Conservation (phyloP, 2,797 vertebrate genomes). For the Margarornis squamiger region DNA sequence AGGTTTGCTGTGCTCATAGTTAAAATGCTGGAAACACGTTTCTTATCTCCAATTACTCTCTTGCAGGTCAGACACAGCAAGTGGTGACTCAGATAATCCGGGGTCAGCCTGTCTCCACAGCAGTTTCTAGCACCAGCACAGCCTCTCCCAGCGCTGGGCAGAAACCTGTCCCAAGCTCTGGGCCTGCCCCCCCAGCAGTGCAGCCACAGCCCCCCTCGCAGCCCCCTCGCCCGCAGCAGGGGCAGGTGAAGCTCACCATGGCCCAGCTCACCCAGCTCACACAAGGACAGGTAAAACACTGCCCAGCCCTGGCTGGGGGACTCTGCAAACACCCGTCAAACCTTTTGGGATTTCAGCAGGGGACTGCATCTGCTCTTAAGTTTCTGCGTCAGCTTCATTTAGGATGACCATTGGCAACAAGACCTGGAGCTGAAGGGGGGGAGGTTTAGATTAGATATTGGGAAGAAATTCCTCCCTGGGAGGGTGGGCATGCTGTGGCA, state of each 20-base stretch:
- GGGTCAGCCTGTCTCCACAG: constrained; percentile 91
- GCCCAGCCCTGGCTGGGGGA: neutral
- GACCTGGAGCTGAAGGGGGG: neutral
- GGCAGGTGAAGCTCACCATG: constrained; percentile 94
- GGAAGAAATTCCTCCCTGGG: neutral
- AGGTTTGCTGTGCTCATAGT: neutral
- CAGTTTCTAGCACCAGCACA: constrained; percentile 82
- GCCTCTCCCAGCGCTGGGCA: constrained; percentile 79
- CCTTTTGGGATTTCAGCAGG: neutral
- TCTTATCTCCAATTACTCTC: neutral
- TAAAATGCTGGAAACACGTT: neutral
- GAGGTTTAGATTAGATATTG: neutral
- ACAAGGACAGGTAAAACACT: constrained; percentile 86
- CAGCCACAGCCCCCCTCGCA: constrained; percentile 70
- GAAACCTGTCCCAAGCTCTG: constrained; percentile 75
- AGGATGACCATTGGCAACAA: neutral
- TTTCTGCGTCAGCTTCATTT: neutral
- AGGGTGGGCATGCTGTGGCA: neutral
- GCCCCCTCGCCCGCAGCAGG: constrained; percentile 84
- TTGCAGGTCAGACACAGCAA: constrained; percentile 87
- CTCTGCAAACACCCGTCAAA: neutral
- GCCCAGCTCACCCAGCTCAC: constrained; percentile 93
- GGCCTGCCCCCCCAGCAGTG: constrained; percentile 52
- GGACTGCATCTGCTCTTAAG: neutral
- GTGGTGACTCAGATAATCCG: constrained; percentile 94